phyloP scores from a whole-genome alignment of 2,113 vertebrate species.

The Gallinago paraguaiae region DNA sequence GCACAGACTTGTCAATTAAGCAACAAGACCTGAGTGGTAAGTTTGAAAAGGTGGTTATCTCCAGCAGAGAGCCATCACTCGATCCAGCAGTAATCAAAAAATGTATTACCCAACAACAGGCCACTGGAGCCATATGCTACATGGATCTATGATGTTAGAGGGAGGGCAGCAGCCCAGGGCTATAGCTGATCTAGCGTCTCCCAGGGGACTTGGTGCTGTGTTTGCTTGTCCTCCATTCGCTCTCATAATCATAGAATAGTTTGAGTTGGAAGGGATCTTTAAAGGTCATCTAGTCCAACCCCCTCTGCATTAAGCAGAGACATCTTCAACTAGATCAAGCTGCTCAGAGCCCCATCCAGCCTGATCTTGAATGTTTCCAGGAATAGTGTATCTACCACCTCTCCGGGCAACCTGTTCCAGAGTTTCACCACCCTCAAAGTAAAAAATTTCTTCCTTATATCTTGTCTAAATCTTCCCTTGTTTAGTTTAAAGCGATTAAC shows the following conservation, averaged over 20 bases:
- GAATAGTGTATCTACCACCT: neutral
- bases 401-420: neutral
- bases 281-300: neutral
- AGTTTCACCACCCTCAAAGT: neutral
- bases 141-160: accelerated
- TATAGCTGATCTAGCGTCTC: neutral
- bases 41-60: neutral
- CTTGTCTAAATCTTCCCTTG: neutral
- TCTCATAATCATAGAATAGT: neutral
- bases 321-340: neutral
- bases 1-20: neutral
- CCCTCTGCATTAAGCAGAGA: neutral
- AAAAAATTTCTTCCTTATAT: neutral
- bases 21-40: neutral
- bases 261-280: neutral
- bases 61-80: neutral
- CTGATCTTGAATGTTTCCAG: neutral
- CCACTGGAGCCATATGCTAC: neutral
- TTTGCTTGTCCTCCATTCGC: neutral
- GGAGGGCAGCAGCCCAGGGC: neutral
- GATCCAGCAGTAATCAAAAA: neutral
- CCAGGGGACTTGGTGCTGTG: neutral
- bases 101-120: neutral
- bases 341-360: neutral
- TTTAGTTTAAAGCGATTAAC: no score